phyloP scores from a whole-genome alignment of 2,113 vertebrate genomes.

The Caracal caracal region DNA sequence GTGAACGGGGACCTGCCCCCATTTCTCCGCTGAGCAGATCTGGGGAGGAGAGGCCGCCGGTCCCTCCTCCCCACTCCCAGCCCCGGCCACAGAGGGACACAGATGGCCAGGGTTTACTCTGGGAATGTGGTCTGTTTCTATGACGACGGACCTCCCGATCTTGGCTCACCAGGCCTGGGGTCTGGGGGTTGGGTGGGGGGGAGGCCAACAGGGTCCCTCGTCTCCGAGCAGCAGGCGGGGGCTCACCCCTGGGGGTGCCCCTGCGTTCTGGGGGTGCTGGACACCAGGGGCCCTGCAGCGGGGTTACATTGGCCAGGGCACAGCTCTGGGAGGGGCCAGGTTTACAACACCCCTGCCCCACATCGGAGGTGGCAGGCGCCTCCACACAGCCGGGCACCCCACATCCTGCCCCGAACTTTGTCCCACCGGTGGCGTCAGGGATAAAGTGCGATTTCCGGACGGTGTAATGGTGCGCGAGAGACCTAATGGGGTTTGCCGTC shows the following conservation, averaged over 20 bases:
- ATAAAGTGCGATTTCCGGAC: conserved; percentile 26
- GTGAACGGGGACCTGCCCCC: not conserved
- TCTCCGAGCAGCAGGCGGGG: not conserved
- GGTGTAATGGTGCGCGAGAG: not conserved
- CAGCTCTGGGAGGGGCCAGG: not conserved
- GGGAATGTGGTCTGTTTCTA: not conserved
- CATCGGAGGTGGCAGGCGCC: fast-evolving
- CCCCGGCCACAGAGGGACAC: not conserved
- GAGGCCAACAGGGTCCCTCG: fast-evolving
- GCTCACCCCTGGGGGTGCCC: fast-evolving
- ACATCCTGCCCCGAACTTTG: not conserved
- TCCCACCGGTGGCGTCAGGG: not conserved
- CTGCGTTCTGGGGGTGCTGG: not conserved
- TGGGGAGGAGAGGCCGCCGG: not conserved
- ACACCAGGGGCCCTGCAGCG: not conserved
- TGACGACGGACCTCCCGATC: not conserved
- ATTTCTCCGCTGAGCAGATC: not conserved
- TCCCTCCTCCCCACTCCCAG: not conserved
- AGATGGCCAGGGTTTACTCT: not conserved
- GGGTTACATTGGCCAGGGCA: too few species aligned
- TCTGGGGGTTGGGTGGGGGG: not conserved
- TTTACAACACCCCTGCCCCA: fast-evolving
- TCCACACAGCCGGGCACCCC: fast-evolving
- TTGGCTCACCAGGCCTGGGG: not conserved
- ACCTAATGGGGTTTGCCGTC: not conserved